Conservation (phyloP, 2,797 vertebrate species). For the Salmo trutta region DNA sequence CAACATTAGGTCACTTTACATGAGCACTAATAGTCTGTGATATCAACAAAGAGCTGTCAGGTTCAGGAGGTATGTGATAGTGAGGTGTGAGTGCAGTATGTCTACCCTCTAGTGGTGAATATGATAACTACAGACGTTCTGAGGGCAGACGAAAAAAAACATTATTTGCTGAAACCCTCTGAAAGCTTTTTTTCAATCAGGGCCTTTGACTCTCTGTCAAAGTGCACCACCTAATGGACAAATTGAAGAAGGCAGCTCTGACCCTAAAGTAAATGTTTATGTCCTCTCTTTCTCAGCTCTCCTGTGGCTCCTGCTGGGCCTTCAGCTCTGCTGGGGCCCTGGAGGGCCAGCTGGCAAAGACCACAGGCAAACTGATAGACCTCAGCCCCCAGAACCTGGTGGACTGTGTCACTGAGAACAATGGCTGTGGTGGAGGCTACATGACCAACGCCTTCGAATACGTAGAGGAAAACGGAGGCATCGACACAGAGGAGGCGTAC, state of each 20-base stretch:
- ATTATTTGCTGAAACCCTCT: not conserved
- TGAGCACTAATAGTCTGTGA: conserved; percentile 7
- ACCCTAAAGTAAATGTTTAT: not conserved
- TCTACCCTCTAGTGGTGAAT: conserved; percentile 41
- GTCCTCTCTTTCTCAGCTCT: not conserved
- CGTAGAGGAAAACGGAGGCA: conserved; percentile 85
- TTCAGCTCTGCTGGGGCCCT: conserved; percentile 93
- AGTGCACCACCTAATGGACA: conserved; percentile 48
- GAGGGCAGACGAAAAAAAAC: conserved; percentile 4
- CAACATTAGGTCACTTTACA: conserved; percentile 17
- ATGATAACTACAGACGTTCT: conserved; percentile 5
- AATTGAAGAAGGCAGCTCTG: conserved; percentile 18
- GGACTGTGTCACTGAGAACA: conserved; percentile 88
- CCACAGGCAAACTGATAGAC: conserved; percentile 80
- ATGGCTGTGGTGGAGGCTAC: conserved; percentile 91
- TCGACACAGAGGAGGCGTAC: conserved; percentile 88
- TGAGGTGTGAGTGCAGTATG: not conserved
- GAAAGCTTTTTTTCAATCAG: not conserved
- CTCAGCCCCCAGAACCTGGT: conserved; percentile 97
- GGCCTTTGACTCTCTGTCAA: not conserved
- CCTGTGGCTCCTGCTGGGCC: conserved; percentile 96
- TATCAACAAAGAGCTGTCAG: not conserved
- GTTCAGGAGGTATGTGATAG: not conserved
- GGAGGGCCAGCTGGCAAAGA: conserved; percentile 90
- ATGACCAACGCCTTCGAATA: conserved; percentile 97